These are phyloP conservation scores for Tenthredo amoena DNA, from an alignment of 2,888 invertebrate genomes.

Conservation along the genomic window DNA sequence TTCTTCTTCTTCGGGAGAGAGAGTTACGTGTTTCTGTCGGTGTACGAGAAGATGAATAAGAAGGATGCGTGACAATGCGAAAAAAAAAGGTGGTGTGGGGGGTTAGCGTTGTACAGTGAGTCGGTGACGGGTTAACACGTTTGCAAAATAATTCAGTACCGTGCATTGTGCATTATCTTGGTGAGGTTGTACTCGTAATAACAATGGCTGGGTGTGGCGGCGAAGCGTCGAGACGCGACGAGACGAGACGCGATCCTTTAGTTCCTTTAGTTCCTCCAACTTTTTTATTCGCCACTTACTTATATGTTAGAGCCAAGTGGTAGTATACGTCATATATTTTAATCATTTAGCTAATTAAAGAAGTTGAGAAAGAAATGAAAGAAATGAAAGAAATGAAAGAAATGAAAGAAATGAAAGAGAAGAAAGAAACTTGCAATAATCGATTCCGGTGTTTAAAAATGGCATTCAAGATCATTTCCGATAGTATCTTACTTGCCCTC, in stretches of 20 bases:
- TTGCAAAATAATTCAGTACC: slow-evolving; percentile 56
- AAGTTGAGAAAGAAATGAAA: not conserved
- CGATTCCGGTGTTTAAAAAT: not conserved
- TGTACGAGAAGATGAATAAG: not conserved
- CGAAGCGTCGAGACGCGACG: not conserved
- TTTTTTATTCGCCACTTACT: not conserved
- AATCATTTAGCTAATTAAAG: not conserved
- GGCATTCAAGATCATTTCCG: slow-evolving; percentile 4
- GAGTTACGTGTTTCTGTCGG: not conserved
- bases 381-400: not conserved
- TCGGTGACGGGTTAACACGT: slow-evolving; percentile 61
- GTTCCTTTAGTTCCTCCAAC: not conserved
- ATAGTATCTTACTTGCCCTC: slow-evolving; percentile 33
- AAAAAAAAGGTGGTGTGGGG: not conserved
- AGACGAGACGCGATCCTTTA: not conserved
- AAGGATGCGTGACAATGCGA: slow-evolving; percentile 18
- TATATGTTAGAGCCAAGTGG: not conserved
- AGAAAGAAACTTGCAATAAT: not conserved
- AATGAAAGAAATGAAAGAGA: not conserved
- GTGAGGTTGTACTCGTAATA: slow-evolving; percentile 63
- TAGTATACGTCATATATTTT: not conserved
- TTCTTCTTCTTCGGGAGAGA: too few species aligned
- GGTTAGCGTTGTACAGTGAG: not conserved
- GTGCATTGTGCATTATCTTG: slow-evolving; percentile 66
- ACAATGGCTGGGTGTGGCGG: slow-evolving; percentile 66